A percentile compares a stretch with the other conserved stretches of the same genome.
These are phyloP conservation scores for Centruroides sculpturatus DNA, from an alignment of 1,140 invertebrate genomes.

Conservation along the genomic window DNA sequence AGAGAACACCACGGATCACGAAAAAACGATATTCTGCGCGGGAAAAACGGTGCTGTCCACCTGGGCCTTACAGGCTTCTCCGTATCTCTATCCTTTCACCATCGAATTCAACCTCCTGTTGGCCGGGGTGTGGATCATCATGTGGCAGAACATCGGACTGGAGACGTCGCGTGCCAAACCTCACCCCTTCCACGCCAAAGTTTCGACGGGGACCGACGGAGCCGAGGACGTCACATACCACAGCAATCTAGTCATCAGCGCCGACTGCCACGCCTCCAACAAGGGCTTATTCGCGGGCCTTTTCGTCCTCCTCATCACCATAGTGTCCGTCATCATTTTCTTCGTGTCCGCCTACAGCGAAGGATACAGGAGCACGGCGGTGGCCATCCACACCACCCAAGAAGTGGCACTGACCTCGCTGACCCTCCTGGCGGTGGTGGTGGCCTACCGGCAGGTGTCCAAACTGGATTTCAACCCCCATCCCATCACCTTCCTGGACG, in stretches of 20 bases:
- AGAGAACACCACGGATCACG: no score
- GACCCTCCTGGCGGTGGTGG: conserved; percentile 32
- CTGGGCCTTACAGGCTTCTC: conserved; percentile 19
- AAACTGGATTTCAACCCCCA: conserved; percentile 48
- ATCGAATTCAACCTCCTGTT: conserved; percentile 56
- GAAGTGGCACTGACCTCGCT: conserved; percentile 32
- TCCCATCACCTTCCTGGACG: conserved; percentile 43
- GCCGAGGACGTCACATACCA: conserved; percentile 15
- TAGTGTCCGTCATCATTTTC: conserved; percentile 50
- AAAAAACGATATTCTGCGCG: neutral
- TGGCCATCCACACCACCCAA: conserved; percentile 16
- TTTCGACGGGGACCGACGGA: conserved; percentile 24
- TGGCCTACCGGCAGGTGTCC: conserved; percentile 37
- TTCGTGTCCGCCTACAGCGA: conserved; percentile 44
- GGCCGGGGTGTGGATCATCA: conserved; percentile 49
- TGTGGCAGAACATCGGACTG: conserved; percentile 51
- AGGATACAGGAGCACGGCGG: conserved; percentile 21
- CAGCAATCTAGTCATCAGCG: conserved; percentile 46
- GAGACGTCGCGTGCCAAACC: conserved; percentile 13
- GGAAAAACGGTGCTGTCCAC: conserved; percentile 3
- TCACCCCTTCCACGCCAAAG: conserved; percentile 5
- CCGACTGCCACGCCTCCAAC: conserved; percentile 55
- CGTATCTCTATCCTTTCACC: conserved; percentile 53
- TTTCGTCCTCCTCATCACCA: conserved; percentile 41
- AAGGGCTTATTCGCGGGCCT: conserved; percentile 50